These are phyloP conservation scores for Pandemis corylana DNA, from an alignment of 2,888 invertebrate genomes.

Conservation along the genomic window DNA sequence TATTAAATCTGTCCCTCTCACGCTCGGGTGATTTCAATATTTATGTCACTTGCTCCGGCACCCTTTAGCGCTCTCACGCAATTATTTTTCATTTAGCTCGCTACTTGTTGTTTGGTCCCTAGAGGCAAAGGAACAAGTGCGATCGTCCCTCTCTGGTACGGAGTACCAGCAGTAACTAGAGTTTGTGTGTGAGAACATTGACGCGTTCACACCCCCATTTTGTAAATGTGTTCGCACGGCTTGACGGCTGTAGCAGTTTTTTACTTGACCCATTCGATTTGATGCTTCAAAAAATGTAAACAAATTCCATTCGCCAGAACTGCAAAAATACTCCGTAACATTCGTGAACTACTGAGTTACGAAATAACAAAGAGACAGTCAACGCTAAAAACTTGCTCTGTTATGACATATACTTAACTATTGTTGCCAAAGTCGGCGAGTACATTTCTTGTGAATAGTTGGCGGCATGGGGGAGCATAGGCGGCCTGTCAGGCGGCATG, in stretches of 20 bases:
- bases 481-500: conserved; percentile 74
- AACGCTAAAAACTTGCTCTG: background rate
- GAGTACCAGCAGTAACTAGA: conserved; percentile 54
- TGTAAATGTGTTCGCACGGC: conserved; percentile 56
- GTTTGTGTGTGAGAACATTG: conserved; percentile 77
- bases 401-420: background rate
- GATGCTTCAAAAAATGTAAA: no score
- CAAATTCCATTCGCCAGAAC: no score
- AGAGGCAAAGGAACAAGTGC: conserved; percentile 74
- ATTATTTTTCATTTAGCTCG: conserved; percentile 83
- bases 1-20: conserved; percentile 47
- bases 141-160: conserved; percentile 55
- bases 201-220: conserved; percentile 41
- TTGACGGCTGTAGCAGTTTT: background rate
- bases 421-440: conserved; percentile 5
- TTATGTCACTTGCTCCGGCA: conserved; percentile 49
- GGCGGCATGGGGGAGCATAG: conserved; percentile 68
- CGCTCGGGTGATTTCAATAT: conserved; percentile 45
- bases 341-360: background rate
- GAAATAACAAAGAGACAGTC: conserved; percentile 2
- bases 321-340: background rate
- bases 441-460: conserved; percentile 5
- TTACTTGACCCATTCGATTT: no score
- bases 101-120: conserved; percentile 68
- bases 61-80: conserved; percentile 54